Percentiles rank a stretch among this genome's conserved stretches.
These are phyloP conservation scores for Albula glossodonta DNA, from an alignment of 2,113 vertebrate genomes.

Conservation along the genomic window DNA sequence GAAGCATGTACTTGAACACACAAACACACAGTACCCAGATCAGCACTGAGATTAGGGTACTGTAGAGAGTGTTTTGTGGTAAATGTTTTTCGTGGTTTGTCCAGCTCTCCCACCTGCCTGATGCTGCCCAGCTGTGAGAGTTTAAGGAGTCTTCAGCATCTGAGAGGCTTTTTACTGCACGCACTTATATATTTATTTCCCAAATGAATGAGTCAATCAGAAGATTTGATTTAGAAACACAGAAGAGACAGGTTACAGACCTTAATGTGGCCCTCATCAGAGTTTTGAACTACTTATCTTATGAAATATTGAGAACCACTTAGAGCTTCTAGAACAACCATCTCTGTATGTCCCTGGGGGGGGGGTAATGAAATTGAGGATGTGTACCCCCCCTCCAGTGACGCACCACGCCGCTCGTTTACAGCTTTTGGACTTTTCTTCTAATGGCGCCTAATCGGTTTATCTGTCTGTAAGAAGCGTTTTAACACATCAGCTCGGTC, in stretches of 20 bases:
- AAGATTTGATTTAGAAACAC: slow-evolving; percentile 44
- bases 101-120: background rate
- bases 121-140: background rate
- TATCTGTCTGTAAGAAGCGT: slow-evolving; percentile 26
- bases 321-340: slow-evolving; percentile 60
- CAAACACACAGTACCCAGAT: background rate
- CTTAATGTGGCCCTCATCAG: slow-evolving; percentile 37
- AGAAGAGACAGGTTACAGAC: slow-evolving; percentile 50
- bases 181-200: background rate
- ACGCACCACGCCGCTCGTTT: slow-evolving; percentile 23
- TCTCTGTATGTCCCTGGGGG: slow-evolving; percentile 45
- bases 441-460: slow-evolving; percentile 48
- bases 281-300: slow-evolving; percentile 46
- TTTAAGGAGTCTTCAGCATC: background rate
- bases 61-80: background rate
- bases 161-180: background rate
- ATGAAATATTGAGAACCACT: slow-evolving; percentile 62
- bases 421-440: slow-evolving; percentile 39
- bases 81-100: background rate
- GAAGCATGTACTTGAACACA: background rate
- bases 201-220: slow-evolving; percentile 29
- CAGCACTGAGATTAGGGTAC: no score
- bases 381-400: slow-evolving; percentile 35
- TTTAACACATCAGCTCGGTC: slow-evolving; percentile 46
- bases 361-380: slow-evolving; percentile 46